A percentile compares a stretch with the other conserved stretches of the same genome.
Evolutionary conservation across 1,140 invertebrate genomes (phyloP).

Genomic region (Andricus grossulariae): DNA sequence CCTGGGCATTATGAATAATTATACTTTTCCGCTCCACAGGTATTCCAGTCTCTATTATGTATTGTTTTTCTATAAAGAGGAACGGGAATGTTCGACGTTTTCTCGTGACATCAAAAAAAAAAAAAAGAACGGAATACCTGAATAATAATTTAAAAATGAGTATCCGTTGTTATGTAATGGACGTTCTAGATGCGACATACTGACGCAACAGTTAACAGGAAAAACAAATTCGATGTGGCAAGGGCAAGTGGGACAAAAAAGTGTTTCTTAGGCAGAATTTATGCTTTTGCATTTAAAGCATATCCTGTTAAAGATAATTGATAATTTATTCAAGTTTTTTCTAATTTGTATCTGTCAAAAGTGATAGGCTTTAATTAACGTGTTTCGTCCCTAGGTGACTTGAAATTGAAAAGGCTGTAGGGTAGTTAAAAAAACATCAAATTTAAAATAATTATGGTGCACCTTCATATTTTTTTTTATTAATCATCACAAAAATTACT

Average conservation of each 20-base stretch:
- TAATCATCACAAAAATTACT: too few relatives aligned
- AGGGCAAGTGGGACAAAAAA: background rate
- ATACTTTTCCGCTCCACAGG: slow-evolving; percentile 52
- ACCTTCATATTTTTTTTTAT: too few relatives aligned
- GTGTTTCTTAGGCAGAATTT: background rate
- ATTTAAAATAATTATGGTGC: too few relatives aligned
- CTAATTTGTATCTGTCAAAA: too few relatives aligned
- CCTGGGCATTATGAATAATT: slow-evolving; percentile 60
- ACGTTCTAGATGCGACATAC: background rate
- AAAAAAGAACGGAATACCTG: background rate
- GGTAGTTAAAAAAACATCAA: too few relatives aligned
- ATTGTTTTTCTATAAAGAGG: slow-evolving; percentile 2
- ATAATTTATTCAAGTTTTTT: too few relatives aligned
- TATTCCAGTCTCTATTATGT: background rate
- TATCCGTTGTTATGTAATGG: background rate
- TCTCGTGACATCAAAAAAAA: background rate
- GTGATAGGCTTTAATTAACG: too few relatives aligned
- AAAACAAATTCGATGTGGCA: background rate
- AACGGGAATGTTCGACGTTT: background rate
- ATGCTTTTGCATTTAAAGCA: background rate
- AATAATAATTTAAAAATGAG: background rate
- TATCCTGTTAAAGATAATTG: background rate
- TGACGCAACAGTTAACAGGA: background rate
- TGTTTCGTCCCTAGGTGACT: too few relatives aligned
- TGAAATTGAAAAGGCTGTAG: too few relatives aligned